Percentiles rank a stretch among this genome's conserved stretches.
phyloP scores from a whole-genome alignment of 2,113 vertebrate genomes.

The Antigone vipio region DNA sequence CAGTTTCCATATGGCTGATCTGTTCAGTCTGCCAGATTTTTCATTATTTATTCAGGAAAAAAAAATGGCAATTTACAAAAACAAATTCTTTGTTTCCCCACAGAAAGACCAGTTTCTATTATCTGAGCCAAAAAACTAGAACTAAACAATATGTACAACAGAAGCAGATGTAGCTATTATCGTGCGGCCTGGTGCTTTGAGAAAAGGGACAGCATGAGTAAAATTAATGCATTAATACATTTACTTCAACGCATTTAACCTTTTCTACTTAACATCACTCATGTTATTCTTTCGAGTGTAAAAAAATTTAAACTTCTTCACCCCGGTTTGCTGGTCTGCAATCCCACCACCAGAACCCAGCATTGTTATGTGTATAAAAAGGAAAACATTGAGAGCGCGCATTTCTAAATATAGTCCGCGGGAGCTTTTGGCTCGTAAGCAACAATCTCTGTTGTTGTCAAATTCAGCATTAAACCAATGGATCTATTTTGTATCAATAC shows the following conservation, averaged over 20 bases:
- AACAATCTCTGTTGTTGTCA: background rate
- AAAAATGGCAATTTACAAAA: slow-evolving; percentile 57
- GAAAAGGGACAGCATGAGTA: background rate
- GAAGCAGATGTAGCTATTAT: slow-evolving; percentile 64
- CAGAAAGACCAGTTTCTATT: slow-evolving; percentile 61
- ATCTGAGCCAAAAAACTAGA: slow-evolving; percentile 31
- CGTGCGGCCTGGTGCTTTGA: slow-evolving; percentile 5
- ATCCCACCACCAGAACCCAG: background rate
- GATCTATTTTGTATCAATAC: background rate
- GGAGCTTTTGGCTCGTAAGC: background rate
- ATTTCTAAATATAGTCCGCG: background rate
- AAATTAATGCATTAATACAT: slow-evolving; percentile 40
- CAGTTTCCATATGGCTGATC: slow-evolving; percentile 55
- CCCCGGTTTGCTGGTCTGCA: background rate
- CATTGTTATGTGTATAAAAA: background rate
- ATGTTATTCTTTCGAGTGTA: background rate
- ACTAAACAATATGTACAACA: slow-evolving; percentile 57
- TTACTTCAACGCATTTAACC: slow-evolving; percentile 1
- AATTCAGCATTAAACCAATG: background rate
- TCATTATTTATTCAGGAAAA: slow-evolving; percentile 14
- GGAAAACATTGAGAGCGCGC: background rate
- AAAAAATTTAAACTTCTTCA: background rate
- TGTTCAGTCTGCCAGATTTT: slow-evolving; percentile 51
- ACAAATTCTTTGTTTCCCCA: slow-evolving; percentile 65
- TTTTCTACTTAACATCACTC: background rate